Percentiles rank a stretch among this genome's conserved stretches.
These are phyloP conservation scores for Stenodera caucasica DNA, from an alignment of 2,888 invertebrate species.

Conservation along the genomic window DNA sequence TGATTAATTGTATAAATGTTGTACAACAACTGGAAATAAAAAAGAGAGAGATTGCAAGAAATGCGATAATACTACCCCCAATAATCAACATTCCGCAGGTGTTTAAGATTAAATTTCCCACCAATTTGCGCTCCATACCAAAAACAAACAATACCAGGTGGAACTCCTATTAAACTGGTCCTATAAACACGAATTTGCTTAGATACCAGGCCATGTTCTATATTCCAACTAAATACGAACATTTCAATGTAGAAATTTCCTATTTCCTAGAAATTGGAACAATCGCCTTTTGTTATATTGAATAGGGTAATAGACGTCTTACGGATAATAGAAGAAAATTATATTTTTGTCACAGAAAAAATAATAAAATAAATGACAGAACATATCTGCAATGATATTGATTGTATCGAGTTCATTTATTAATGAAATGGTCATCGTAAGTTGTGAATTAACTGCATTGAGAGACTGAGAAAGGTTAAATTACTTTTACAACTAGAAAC, in stretches of 20 bases:
- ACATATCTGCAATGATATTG: constrained; percentile 12
- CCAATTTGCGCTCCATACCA: constrained; percentile 12
- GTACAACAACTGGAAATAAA: no score
- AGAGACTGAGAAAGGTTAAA: constrained; percentile 20
- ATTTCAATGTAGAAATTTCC: constrained; percentile 20
- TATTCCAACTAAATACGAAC: not conserved
- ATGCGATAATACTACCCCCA: no score
- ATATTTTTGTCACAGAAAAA: not conserved
- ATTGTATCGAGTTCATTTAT: constrained; percentile 16
- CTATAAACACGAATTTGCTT: constrained; percentile 15
- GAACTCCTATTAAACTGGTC: constrained; percentile 17
- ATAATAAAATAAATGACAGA: no score
- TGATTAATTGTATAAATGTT: no score
- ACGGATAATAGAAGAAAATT: not conserved
- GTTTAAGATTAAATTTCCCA: constrained; percentile 24
- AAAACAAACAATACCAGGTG: constrained; percentile 14
- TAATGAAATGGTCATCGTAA: no score
- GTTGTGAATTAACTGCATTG: constrained; percentile 31
- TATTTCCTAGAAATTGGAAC: not conserved
- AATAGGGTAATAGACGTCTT: not conserved
- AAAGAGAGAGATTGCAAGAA: no score
- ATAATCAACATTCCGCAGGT: constrained; percentile 30
- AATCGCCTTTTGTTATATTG: not conserved
- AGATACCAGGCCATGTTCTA: not conserved
- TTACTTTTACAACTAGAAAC: constrained; percentile 32